These are phyloP conservation scores for Brachionus manjavacas DNA, from an alignment of 1,140 invertebrate species.

Conservation along the genomic window DNA sequence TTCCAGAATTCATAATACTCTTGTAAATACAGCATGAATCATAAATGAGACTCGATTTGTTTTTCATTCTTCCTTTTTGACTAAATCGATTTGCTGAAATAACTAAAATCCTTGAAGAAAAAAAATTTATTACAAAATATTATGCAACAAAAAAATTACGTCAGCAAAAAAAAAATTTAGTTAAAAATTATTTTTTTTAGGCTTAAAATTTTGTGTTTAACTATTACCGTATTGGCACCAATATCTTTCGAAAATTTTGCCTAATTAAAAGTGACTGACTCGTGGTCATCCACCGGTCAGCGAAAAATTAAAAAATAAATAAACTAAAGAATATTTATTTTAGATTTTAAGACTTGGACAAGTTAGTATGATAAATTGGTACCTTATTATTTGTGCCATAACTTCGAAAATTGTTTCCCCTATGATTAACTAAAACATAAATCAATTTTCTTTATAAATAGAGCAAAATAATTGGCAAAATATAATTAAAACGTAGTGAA, in stretches of 20 bases:
- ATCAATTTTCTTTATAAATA: neutral
- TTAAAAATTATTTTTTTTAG: neutral
- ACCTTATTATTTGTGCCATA: neutral
- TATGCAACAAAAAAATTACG: neutral
- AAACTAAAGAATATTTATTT: neutral
- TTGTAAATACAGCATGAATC: neutral
- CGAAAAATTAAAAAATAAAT: neutral
- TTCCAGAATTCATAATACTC: neutral
- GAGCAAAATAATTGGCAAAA: conserved; percentile 3
- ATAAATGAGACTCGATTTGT: neutral
- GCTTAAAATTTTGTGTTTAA: neutral
- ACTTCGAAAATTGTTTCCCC: neutral
- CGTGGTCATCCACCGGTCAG: no score
- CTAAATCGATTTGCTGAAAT: neutral
- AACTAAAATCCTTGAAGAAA: neutral
- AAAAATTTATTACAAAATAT: neutral
- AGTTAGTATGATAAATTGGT: neutral
- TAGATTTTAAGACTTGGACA: neutral
- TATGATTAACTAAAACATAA: neutral
- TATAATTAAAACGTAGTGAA: neutral
- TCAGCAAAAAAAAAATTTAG: neutral
- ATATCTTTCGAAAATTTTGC: no score
- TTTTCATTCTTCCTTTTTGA: neutral
- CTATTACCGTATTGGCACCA: no score
- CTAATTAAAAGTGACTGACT: no score